These are phyloP conservation scores for Iguana delicatissima DNA, from an alignment of 2,797 vertebrate species.

Conservation along the genomic window DNA sequence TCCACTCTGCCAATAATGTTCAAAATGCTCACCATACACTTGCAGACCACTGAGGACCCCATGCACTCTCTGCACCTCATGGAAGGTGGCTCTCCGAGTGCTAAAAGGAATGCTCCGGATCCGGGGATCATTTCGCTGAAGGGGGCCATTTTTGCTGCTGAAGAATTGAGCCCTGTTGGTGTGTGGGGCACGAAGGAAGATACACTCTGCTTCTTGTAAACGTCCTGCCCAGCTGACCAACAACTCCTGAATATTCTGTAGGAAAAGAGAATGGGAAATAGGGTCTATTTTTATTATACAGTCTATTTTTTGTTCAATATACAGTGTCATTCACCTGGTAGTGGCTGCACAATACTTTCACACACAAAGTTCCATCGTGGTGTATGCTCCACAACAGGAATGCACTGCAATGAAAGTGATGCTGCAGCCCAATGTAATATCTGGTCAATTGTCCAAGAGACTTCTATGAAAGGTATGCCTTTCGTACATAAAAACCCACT, in stretches of 20 bases:
- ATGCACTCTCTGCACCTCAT: constrained; percentile 88
- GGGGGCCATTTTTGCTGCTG: constrained; percentile 79
- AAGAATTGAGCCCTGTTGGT: constrained; percentile 89
- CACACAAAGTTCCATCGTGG: background rate
- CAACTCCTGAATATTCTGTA: constrained; percentile 93
- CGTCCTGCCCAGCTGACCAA: constrained; percentile 86
- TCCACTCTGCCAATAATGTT: background rate
- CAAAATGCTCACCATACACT: constrained; percentile 84
- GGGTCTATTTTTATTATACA: too few relatives aligned
- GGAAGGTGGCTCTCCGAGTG: constrained; percentile 93
- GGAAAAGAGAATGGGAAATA: background rate
- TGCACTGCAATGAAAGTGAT: background rate
- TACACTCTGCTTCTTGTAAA: constrained; percentile 83
- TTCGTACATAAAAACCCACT: background rate
- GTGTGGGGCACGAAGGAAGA: constrained; percentile 88
- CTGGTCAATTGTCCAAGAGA: background rate
- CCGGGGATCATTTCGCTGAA: constrained; percentile 85
- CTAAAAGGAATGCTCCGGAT: constrained; percentile 87
- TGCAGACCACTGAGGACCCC: constrained; percentile 84
- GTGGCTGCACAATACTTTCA: too few relatives aligned
- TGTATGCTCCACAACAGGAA: background rate
- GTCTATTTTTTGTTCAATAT: too few relatives aligned
- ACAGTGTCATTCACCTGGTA: too few relatives aligned
- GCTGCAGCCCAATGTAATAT: background rate
- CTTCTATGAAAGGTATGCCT: too few relatives aligned